A percentile compares a stretch with the other conserved stretches of the same genome.
These are phyloP conservation scores for Gari tellinella DNA, from an alignment of 2,888 invertebrate genomes.

Conservation along the genomic window DNA sequence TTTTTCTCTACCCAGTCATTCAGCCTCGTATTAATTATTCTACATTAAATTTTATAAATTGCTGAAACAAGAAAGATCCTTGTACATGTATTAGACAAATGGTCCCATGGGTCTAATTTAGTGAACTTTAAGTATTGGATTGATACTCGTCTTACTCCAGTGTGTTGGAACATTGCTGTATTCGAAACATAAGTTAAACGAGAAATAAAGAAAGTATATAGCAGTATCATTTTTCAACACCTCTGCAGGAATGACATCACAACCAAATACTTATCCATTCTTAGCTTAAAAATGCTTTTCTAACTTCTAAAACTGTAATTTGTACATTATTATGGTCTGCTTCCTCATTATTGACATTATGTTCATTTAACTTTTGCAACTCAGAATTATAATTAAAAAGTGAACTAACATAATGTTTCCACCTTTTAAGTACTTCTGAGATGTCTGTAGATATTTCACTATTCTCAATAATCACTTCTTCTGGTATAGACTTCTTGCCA, in stretches of 20 bases:
- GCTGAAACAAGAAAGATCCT: neutral
- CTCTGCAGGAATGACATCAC: constrained; percentile 2
- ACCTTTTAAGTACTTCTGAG: too few relatives aligned
- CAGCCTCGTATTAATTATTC: neutral
- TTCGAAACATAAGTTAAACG: constrained; percentile 6
- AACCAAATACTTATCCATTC: neutral
- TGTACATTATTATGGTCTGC: too few relatives aligned
- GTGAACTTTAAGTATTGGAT: neutral
- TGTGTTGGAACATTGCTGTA: neutral
- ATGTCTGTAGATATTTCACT: too few relatives aligned
- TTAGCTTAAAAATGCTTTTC: constrained; percentile 2
- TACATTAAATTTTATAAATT: constrained; percentile 6
- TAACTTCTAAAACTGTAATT: constrained; percentile 4
- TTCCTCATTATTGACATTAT: too few relatives aligned
- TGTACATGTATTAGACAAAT: neutral
- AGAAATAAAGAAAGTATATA: neutral
- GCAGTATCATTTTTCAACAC: neutral
- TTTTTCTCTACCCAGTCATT: neutral
- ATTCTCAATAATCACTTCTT: too few relatives aligned
- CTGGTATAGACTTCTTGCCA: too few relatives aligned
- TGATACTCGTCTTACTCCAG: constrained; percentile 2
- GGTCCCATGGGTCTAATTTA: neutral
- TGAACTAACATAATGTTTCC: too few relatives aligned
- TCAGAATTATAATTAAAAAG: too few relatives aligned
- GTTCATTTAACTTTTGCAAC: too few relatives aligned